Percentiles rank a stretch among this genome's conserved stretches.
Evolutionary conservation across 2,797 vertebrate species (phyloP).

Genomic region (Jordanella pulchra): DNA sequence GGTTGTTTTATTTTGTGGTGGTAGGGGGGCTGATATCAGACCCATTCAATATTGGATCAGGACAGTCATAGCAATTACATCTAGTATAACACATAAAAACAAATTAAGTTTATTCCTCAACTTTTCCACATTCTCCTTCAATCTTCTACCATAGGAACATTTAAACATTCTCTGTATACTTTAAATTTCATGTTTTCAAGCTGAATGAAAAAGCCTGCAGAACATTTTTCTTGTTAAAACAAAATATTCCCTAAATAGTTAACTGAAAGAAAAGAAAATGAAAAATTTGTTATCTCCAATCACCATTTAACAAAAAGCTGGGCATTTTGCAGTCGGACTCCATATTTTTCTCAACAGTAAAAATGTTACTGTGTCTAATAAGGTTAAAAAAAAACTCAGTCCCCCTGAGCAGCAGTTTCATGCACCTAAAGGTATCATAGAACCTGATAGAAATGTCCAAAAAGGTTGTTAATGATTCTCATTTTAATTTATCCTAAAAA

Average conservation of each 20-base stretch:
- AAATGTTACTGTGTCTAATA: not conserved
- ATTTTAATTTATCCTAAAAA: not conserved
- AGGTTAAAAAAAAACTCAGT: not conserved
- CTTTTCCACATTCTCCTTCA: no score
- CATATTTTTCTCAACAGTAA: not conserved
- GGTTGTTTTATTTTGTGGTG: no score
- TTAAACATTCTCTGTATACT: no score
- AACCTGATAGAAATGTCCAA: not conserved
- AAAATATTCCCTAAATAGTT: no score
- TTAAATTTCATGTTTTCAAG: no score
- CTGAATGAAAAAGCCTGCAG: no score
- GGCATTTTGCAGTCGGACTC: not conserved
- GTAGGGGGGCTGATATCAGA: no score
- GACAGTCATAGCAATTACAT: no score
- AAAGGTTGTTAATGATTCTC: not conserved
- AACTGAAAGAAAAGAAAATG: not conserved
- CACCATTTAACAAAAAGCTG: not conserved
- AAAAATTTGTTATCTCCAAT: not conserved
- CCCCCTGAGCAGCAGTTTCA: not conserved
- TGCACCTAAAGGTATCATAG: not conserved
- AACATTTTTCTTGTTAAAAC: no score
- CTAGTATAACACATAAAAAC: not conserved
- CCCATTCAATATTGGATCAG: no score
- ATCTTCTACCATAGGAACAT: no score
- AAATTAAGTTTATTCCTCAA: not conserved